Evolutionary conservation across 92 coral and sea anemone genomes (phyloP), one percentile per base, ranked within the genome.

Genomic region (Palythoa caribaeorum): DNA sequence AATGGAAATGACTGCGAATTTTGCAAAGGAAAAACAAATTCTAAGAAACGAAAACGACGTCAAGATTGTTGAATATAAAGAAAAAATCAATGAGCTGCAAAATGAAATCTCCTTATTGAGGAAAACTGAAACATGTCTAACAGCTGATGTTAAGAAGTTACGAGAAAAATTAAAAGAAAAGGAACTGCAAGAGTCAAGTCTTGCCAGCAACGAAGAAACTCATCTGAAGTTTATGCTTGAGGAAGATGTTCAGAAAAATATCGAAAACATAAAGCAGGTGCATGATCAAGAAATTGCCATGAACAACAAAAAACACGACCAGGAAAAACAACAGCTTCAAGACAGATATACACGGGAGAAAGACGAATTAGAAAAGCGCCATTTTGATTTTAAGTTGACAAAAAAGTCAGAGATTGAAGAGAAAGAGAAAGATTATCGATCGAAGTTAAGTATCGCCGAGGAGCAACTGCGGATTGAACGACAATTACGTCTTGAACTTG

Each of bases 21-120:
- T 80, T 63, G 12, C 38, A 38, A 63, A 38, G 11, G 85, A 80
- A 60, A 80, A 78, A 13, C 66, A 12, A 11, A 78, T 39, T 12
- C 73, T 80, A 2, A 80, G 6, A 21, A 63, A 63, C 0, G 59
- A 80, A 47, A 39, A 37, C n/a, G 38, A 80, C 5, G 70, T 20
- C 8, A 62, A 60, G 60, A 80, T 63, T 80, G 72, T 9, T 17
- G 85, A 63, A 20, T 63, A 40, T 63, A 73, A 38, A 38, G 38
- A 62, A 13, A 80, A 60, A 66, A 19, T 80, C 16, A n/a, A 16
- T 9, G 40, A 80, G n/a, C 85, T 60, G 6, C 73, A n/a, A n/a
- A 19, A 69, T 15, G 73, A 80, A 62, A 80, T 39, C 1, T 80
- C 72, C 12, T 9, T 21, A 4, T 15, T 80, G 44, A 62, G 4